Evolutionary conservation across 2,888 invertebrate genomes (phyloP).

Genomic region (Apamea crenata): DNA sequence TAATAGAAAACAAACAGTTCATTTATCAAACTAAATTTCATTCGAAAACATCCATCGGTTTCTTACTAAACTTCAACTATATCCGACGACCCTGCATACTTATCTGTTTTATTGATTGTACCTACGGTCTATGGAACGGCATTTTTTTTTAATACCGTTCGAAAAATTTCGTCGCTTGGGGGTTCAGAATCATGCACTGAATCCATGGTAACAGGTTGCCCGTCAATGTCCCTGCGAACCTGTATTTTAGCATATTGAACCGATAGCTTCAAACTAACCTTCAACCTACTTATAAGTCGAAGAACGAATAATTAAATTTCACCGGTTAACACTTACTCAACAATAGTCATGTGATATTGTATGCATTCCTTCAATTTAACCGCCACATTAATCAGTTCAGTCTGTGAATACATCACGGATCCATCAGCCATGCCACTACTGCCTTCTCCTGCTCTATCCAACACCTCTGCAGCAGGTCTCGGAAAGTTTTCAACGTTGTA

Average conservation of each 20-base stretch:
- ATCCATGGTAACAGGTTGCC: neutral
- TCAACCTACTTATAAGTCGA: neutral
- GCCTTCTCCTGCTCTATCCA: neutral
- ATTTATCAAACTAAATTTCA: too few species aligned
- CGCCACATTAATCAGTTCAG: conserved; percentile 34
- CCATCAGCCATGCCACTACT: conserved; percentile 1
- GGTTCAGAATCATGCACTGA: neutral
- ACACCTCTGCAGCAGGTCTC: conserved; percentile 40
- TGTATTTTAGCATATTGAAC: neutral
- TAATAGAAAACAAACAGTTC: too few species aligned
- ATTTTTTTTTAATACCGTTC: neutral
- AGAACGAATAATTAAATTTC: neutral
- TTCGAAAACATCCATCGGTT: too few species aligned
- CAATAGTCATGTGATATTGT: conserved; percentile 47
- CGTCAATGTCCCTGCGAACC: neutral
- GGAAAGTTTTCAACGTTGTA: conserved; percentile 59
- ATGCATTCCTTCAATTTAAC: conserved; percentile 49
- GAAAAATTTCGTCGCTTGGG: too few species aligned
- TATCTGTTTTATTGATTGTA: too few species aligned
- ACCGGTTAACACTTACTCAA: conserved; percentile 37
- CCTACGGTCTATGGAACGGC: neutral
- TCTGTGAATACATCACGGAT: conserved; percentile 53
- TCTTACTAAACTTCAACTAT: too few species aligned
- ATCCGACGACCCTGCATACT: too few species aligned
- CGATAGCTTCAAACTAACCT: neutral